phyloP scores from a whole-genome alignment of 64 coral and sea anemone species.

The Dendronephthya gigantea region DNA sequence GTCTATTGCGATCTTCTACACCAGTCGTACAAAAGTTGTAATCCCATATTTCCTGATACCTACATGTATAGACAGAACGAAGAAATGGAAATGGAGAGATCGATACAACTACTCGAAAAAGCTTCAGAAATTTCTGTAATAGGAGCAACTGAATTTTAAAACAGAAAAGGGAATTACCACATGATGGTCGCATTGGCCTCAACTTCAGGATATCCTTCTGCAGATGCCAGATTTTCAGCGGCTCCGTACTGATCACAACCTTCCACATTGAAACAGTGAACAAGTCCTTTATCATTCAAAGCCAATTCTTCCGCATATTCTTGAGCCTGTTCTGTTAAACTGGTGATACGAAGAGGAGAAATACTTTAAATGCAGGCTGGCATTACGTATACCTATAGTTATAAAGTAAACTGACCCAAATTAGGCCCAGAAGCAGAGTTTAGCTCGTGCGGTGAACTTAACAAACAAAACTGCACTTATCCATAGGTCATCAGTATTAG shows the following conservation, averaged over 20 bases:
- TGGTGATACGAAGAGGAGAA: too few relatives aligned
- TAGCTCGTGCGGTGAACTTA: too few relatives aligned
- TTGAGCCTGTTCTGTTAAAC: not conserved
- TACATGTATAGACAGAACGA: not conserved
- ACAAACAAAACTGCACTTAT: too few relatives aligned
- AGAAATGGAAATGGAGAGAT: not conserved
- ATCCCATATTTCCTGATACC: not conserved
- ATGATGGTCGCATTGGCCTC: not conserved
- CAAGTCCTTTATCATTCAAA: not conserved
- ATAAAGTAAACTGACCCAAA: too few relatives aligned
- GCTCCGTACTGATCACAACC: not conserved
- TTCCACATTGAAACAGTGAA: not conserved
- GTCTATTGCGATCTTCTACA: not conserved
- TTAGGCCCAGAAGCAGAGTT: too few relatives aligned
- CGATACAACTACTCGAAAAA: not conserved
- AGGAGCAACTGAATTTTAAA: not conserved
- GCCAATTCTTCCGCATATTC: not conserved
- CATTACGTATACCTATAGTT: too few relatives aligned
- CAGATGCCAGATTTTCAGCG: not conserved
- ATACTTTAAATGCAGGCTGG: too few relatives aligned
- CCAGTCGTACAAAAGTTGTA: not conserved
- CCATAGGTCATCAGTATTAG: too few relatives aligned
- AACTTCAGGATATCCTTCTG: not conserved
- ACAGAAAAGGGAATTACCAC: not conserved
- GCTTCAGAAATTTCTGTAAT: not conserved